Evolutionary conservation across 2,113 vertebrate species (phyloP).

Genomic region (Ellobius talpinus): DNA sequence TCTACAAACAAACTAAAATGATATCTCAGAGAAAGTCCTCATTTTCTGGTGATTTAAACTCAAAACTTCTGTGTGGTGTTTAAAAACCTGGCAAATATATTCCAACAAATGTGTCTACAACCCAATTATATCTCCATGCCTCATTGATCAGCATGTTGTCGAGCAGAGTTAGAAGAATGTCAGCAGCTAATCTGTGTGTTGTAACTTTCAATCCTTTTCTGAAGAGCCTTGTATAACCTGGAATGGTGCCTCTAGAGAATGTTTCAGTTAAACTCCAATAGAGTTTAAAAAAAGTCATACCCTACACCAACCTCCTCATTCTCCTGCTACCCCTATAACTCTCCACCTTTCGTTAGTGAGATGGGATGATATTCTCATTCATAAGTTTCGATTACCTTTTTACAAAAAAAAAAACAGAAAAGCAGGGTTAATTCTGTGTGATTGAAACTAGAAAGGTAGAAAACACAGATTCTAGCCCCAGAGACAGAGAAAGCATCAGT

Average conservation of each 20-base stretch:
- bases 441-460: background rate
- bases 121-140: conserved; percentile 62
- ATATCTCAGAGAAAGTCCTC: conserved; percentile 27
- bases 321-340: rapidly evolving
- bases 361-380: background rate
- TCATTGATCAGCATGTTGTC: conserved; percentile 57
- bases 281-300: background rate
- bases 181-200: conserved; percentile 47
- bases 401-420: background rate
- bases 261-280: background rate
- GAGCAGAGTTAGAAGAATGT: conserved; percentile 53
- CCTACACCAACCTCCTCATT: rapidly evolving
- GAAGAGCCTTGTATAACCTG: conserved; percentile 46
- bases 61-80: conserved; percentile 35
- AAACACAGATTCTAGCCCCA: background rate
- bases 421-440: background rate
- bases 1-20: conserved; percentile 54
- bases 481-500: background rate
- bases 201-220: conserved; percentile 41
- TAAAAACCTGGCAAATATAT: conserved; percentile 56
- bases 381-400: background rate
- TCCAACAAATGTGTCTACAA: conserved; percentile 60
- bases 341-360: background rate
- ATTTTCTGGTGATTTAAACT: conserved; percentile 24
- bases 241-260: background rate